Conservation (phyloP, 2,888 invertebrate species). For the Eurytoma adleriae region DNA sequence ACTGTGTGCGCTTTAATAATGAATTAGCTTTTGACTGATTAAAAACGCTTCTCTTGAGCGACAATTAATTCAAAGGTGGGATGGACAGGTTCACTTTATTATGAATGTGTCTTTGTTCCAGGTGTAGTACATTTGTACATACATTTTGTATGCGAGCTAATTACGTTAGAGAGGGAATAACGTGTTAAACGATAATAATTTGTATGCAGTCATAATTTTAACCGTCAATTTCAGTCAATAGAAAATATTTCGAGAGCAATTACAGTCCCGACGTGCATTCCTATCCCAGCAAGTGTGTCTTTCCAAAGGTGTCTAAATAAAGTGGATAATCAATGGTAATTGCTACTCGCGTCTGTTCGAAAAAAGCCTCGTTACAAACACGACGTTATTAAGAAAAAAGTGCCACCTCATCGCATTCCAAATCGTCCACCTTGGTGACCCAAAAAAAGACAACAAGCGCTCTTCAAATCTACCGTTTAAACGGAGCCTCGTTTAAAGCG, state of each 20-base stretch:
- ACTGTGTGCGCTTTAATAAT: neutral
- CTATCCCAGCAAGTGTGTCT: too few species aligned
- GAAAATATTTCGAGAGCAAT: neutral
- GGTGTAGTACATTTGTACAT: too few species aligned
- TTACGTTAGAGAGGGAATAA: too few species aligned
- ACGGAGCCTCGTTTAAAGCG: constrained; percentile 18
- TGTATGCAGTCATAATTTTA: too few species aligned
- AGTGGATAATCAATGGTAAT: too few species aligned
- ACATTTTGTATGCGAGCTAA: too few species aligned
- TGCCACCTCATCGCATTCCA: constrained; percentile 12
- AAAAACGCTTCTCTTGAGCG: neutral
- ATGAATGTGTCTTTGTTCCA: too few species aligned
- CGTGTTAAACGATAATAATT: too few species aligned
- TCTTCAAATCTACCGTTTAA: constrained; percentile 6
- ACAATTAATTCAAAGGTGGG: neutral
- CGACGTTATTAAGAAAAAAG: neutral
- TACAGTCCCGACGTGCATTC: too few species aligned
- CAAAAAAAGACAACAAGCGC: constrained; percentile 4
- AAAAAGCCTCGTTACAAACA: neutral
- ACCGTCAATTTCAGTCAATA: neutral
- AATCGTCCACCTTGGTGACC: constrained; percentile 17
- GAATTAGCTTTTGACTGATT: constrained; percentile 26
- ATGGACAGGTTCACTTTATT: too few species aligned
- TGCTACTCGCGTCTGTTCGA: too few species aligned
- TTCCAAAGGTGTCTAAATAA: too few species aligned